Percentiles rank a stretch among this genome's conserved stretches.
Evolutionary conservation across 35 echinoderm and acorn worm genomes (phyloP).

Genomic region (Apostichopus californicus): DNA sequence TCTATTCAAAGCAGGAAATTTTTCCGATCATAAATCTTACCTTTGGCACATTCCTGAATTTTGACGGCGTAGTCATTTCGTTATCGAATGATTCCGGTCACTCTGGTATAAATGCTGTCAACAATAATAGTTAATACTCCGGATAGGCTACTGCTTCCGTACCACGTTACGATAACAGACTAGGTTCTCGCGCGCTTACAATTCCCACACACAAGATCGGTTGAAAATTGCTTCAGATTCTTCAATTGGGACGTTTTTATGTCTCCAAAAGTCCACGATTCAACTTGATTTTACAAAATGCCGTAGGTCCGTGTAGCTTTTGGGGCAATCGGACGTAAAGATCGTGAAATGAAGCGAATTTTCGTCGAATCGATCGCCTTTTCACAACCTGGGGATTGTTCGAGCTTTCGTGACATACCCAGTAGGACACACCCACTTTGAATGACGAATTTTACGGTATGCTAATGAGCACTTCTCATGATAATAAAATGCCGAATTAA

Average conservation of each 20-base stretch:
- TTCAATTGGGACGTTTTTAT: not conserved
- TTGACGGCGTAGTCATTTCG: constrained; percentile 86
- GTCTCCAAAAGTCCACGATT: not conserved
- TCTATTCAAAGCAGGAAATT: too few relatives aligned
- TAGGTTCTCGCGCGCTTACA: constrained; percentile 18
- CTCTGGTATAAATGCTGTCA: not conserved
- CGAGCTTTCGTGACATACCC: constrained; percentile 23
- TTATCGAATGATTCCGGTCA: not conserved
- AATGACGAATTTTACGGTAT: not conserved
- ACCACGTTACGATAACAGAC: constrained; percentile 10
- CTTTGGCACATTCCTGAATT: constrained; percentile 95
- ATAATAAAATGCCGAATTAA: constrained; percentile 4
- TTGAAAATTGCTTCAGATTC: not conserved
- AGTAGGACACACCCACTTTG: constrained; percentile 55
- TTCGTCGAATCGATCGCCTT: constrained; percentile 42
- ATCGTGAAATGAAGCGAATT: constrained; percentile 49
- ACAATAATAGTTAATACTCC: not conserved
- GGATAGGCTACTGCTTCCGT: constrained; percentile 28
- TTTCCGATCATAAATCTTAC: constrained; percentile 43
- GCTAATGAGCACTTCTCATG: constrained; percentile 4
- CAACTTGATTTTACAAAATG: not conserved
- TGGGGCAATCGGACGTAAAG: constrained; percentile 32
- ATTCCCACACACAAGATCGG: not conserved
- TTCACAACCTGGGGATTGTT: not conserved
- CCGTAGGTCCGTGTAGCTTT: not conserved